These are phyloP conservation scores for Engystomops pustulosus DNA, from an alignment of 2,113 vertebrate genomes.

Conservation along the genomic window DNA sequence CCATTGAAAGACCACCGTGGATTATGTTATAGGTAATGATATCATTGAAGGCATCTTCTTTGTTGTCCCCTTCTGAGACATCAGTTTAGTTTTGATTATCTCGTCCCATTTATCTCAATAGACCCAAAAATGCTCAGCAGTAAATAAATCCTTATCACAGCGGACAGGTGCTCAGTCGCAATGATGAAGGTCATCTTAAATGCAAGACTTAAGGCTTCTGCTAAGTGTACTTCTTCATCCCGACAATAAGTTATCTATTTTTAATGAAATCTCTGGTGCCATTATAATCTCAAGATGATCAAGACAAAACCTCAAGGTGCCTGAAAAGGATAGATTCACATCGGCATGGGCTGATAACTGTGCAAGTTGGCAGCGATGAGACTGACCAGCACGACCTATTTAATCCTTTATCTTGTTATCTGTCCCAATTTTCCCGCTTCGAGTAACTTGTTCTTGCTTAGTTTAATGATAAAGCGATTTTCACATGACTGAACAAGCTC, in stretches of 20 bases:
- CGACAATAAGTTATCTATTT: conserved; percentile 20
- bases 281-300: conserved; percentile 13
- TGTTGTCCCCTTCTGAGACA: not conserved
- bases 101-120: not conserved
- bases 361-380: not conserved
- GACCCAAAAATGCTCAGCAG: not conserved
- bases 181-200: not conserved
- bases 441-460: not conserved
- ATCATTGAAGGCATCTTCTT: not conserved
- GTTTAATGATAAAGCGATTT: not conserved
- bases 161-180: not conserved
- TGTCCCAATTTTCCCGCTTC: not conserved
- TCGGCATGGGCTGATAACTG: not conserved
- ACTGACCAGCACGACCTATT: not conserved
- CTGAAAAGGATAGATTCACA: not conserved
- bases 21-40: not conserved
- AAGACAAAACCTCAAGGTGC: conserved; percentile 3
- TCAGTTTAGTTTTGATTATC: not conserved
- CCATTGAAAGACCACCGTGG: not conserved
- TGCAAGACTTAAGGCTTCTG: not conserved
- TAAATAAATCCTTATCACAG: not conserved
- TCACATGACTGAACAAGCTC: conserved; percentile 7
- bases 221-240: not conserved
- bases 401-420: not conserved
- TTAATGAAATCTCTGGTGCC: conserved; percentile 17